These are phyloP conservation scores for Columbina picui DNA, from an alignment of 2,113 vertebrate genomes.

Conservation along the genomic window DNA sequence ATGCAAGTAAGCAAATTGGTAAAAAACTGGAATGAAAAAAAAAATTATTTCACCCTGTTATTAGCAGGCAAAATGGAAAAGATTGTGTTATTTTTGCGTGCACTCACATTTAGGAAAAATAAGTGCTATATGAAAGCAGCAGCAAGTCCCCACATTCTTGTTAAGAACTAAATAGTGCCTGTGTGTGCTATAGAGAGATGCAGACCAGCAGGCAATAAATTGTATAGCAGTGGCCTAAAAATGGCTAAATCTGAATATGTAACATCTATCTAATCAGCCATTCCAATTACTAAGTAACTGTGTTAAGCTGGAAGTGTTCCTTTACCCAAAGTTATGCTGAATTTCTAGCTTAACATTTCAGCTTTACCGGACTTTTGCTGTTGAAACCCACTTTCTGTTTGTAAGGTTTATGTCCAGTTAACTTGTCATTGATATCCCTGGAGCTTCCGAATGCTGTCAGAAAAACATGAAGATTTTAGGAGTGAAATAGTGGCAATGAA, in stretches of 20 bases:
- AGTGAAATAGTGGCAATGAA: background rate
- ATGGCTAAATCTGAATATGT: background rate
- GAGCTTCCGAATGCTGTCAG: background rate
- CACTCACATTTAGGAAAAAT: background rate
- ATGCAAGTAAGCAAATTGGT: background rate
- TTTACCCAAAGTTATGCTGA: background rate
- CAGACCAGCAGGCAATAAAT: background rate
- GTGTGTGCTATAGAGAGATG: background rate
- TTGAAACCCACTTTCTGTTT: background rate
- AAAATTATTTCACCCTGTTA: background rate
- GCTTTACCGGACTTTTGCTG: background rate
- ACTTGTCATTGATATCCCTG: slow-evolving; percentile 4
- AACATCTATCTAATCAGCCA: background rate
- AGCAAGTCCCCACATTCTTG: background rate
- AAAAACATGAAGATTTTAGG: background rate
- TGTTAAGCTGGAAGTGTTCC: background rate
- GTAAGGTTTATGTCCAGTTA: background rate
- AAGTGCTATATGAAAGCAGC: background rate
- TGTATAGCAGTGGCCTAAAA: background rate
- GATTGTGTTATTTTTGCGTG: background rate
- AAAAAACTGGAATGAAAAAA: background rate
- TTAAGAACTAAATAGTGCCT: background rate
- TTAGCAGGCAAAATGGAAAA: background rate
- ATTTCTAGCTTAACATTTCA: background rate
- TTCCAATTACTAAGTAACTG: background rate